Percentiles rank a stretch among this genome's conserved stretches.
Evolutionary conservation across 2,797 vertebrate genomes (phyloP).

Genomic region (Silurus aristotelis): DNA sequence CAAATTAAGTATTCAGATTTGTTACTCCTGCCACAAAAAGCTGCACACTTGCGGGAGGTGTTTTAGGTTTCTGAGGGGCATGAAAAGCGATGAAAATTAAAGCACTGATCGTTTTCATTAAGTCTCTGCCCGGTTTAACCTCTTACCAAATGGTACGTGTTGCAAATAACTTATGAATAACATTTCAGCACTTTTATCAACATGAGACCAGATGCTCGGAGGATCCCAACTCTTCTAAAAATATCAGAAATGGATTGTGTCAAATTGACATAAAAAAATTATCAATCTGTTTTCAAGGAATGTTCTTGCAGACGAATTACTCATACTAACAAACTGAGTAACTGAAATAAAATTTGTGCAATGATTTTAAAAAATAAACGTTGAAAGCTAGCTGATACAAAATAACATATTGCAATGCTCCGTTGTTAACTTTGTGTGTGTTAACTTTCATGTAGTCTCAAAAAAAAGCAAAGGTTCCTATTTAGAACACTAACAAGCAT

Average conservation of each 20-base stretch:
- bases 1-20: constrained; percentile 72
- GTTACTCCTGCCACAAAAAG: constrained; percentile 68
- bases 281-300: background rate
- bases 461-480: background rate
- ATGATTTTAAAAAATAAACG: no score
- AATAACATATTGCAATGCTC: background rate
- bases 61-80: constrained; percentile 46
- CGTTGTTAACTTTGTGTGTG: no score
- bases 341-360: background rate
- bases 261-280: background rate
- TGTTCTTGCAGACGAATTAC: background rate
- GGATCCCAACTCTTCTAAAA: background rate
- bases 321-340: background rate
- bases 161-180: constrained; percentile 10
- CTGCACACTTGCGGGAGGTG: constrained; percentile 62
- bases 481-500: no score
- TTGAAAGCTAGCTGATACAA: background rate
- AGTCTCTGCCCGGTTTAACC: constrained; percentile 11
- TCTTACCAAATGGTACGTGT: background rate
- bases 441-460: background rate
- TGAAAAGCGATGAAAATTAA: constrained; percentile 31
- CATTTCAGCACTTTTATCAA: background rate
- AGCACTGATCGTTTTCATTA: constrained; percentile 35
- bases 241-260: background rate
- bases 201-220: background rate